Conservation (phyloP, 2,888 invertebrate genomes). For the Pecten maximus region DNA sequence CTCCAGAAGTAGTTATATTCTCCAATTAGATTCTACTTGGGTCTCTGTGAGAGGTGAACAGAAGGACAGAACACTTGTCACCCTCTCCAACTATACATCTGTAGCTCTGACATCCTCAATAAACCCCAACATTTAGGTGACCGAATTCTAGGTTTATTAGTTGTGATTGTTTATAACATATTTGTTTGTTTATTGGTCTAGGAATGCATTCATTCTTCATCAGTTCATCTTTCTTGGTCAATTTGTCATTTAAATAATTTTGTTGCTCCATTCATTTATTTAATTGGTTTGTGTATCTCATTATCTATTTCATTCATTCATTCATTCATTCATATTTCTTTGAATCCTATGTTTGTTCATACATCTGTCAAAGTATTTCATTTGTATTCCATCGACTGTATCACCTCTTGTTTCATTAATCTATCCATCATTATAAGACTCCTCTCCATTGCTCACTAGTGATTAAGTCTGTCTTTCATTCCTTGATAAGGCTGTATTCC, state of each 20-base stretch:
- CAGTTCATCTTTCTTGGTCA: no score
- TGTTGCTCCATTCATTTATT: no score
- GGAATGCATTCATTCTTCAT: no score
- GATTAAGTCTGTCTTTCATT: no score
- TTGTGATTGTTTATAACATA: not conserved
- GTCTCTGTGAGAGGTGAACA: not conserved
- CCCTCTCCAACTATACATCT: not conserved
- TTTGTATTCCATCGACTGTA: no score
- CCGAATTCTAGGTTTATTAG: not conserved
- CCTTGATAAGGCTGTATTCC: no score
- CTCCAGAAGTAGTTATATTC: not conserved
- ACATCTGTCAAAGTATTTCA: no score
- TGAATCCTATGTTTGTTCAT: no score
- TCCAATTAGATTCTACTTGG: not conserved
- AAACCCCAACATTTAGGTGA: not conserved
- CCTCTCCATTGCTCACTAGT: no score
- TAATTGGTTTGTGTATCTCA: not conserved
- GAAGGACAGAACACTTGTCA: conserved; percentile 1
- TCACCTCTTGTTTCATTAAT: no score
- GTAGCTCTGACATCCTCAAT: not conserved
- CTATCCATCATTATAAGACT: no score
- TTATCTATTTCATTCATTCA: not conserved
- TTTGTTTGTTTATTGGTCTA: not conserved
- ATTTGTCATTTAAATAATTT: no score
- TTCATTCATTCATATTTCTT: not conserved